Evolutionary conservation across 1,140 invertebrate genomes (phyloP), one percentile per base, ranked within the genome.

Genomic region (Procambarus clarkii): DNA sequence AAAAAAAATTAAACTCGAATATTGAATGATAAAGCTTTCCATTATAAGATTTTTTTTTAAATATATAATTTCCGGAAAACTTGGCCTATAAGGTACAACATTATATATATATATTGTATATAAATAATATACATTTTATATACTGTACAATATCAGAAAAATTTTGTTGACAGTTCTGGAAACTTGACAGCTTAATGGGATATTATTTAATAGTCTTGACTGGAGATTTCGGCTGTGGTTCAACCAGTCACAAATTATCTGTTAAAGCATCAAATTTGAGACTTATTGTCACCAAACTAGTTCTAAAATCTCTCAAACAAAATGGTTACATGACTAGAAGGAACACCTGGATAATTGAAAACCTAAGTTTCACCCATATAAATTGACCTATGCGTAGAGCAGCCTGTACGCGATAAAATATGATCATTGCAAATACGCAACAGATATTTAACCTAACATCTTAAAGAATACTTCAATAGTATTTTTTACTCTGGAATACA

Each of bases 401-500:
- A 71, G 48, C 69, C 69, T 71, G 83, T 74, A 85, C 15, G 64
- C 69, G 44, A 74, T 48, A 69, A 85, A 85, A 85, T 85, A 85
- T 71, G 64, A 85, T 74, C 83, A 85, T 45, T 85, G 83, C 74
- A 85, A 85, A 85, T 85, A 85, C 48, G 83, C 64, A 85, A 85
- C 83, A 85, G n/a, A 85, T 85, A 85, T 85, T 74, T 74, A 85
- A 71, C 60, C 83, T 85, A 85, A 74, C 46, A 85, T 85, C 83
- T 85, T 85, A 85, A 44, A 69, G 83, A 13, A 60, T 85, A 85
- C 83, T 85, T 45, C 21, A 48, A 13, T 85, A 71, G 60, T 54
- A 46, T 48, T 54, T 81, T 71, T 85, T 21, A 85, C 5, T 74
- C 46, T 48, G 7, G 69, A 48, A 21, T 48, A 85, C 64, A 76